phyloP scores from a whole-genome alignment of 2,797 vertebrate genomes.

The Neosalanx taihuensis region DNA sequence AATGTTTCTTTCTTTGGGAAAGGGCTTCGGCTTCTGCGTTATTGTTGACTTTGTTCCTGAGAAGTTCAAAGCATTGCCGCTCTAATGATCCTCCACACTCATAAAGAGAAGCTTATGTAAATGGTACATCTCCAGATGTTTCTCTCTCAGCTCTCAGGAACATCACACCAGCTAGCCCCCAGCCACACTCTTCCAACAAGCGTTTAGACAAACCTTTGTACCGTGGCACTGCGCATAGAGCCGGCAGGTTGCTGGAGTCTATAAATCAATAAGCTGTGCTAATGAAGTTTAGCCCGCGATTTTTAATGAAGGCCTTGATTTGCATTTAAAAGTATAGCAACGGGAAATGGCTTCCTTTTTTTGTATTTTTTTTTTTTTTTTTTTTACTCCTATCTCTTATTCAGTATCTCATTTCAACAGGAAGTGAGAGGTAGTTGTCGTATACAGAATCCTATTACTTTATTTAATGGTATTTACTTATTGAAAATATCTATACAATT shows the following conservation, averaged over 20 bases:
- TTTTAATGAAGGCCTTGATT: constrained; percentile 76
- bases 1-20: constrained; percentile 22
- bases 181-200: constrained; percentile 69
- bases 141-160: constrained; percentile 56
- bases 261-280: constrained; percentile 75
- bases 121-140: constrained; percentile 80
- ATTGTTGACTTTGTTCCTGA: constrained; percentile 33
- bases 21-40: constrained; percentile 38
- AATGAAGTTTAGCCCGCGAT: constrained; percentile 74
- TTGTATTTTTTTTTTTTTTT: constrained; percentile 63
- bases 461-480: not conserved
- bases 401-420: constrained; percentile 62
- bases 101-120: constrained; percentile 77
- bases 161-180: constrained; percentile 56
- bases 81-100: constrained; percentile 71
- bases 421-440: constrained; percentile 18
- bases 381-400: constrained; percentile 62
- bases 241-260: constrained; percentile 59
- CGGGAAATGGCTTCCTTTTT: constrained; percentile 65
- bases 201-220: constrained; percentile 81
- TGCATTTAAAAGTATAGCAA: constrained; percentile 77
- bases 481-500: constrained; percentile 26
- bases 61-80: constrained; percentile 70
- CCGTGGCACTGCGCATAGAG: constrained; percentile 70
- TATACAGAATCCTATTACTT: constrained; percentile 21